Conservation (phyloP, 2,888 invertebrate species). For the Syrista parreyssii region DNA sequence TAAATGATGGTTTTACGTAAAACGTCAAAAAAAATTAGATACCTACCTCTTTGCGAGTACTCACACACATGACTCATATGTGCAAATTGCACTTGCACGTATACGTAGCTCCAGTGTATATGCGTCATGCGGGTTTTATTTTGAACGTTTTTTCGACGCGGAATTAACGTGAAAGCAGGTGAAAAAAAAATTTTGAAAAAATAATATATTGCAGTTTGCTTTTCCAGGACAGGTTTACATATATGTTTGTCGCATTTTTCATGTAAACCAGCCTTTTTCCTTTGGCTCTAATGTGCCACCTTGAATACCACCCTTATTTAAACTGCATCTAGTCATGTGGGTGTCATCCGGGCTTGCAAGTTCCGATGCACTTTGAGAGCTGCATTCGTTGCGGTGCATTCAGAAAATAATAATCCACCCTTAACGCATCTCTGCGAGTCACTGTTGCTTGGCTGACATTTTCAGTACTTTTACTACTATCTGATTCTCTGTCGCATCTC, state of each 20-base stretch:
- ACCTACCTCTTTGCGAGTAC: neutral
- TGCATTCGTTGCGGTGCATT: neutral
- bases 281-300: neutral
- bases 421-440: neutral
- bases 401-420: neutral
- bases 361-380: neutral
- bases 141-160: neutral
- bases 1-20: neutral
- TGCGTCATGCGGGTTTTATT: neutral
- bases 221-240: neutral
- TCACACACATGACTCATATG: neutral
- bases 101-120: neutral
- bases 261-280: neutral
- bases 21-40: neutral
- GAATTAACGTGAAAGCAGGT: neutral
- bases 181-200: neutral
- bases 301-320: neutral
- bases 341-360: neutral
- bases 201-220: neutral
- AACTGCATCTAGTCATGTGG: neutral
- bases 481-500: neutral
- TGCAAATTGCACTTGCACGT: neutral
- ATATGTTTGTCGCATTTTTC: neutral
- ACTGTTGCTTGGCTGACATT: neutral
- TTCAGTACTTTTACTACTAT: neutral